phyloP scores from a whole-genome alignment of 2,797 vertebrate species.

The Silurus lanzhouensis region DNA sequence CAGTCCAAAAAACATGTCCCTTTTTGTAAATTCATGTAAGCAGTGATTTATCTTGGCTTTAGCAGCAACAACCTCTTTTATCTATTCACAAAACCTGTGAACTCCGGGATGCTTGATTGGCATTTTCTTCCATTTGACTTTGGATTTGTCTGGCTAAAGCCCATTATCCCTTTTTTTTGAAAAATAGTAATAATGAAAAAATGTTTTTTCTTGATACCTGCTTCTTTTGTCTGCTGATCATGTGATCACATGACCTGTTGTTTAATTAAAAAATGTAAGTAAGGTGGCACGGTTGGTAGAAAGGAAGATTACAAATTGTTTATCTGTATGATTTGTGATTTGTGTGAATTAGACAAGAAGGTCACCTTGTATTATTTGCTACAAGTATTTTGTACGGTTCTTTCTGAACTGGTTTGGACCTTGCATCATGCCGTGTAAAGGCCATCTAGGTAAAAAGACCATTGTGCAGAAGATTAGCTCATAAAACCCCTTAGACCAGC shows the following conservation, averaged over 20 bases:
- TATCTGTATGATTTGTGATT: constrained; percentile 4
- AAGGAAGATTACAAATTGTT: not conserved
- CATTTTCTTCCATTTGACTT: constrained; percentile 40
- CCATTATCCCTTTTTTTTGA: constrained; percentile 27
- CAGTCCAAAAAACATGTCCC: constrained; percentile 11
- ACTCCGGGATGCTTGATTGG: constrained; percentile 5
- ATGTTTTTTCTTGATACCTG: not conserved
- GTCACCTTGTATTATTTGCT: constrained; percentile 13
- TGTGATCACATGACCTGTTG: not conserved
- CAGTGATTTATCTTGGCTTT: constrained; percentile 44
- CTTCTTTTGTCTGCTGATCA: not conserved
- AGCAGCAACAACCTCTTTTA: constrained; percentile 29
- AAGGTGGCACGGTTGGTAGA: not conserved
- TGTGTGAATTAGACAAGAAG: constrained; percentile 5
- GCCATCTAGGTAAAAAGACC: constrained; percentile 10
- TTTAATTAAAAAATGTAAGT: constrained; percentile 20
- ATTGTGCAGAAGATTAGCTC: constrained; percentile 22
- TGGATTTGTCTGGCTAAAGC: constrained; percentile 35
- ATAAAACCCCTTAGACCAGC: constrained; percentile 28
- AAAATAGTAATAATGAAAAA: constrained; percentile 34
- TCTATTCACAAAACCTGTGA: constrained; percentile 39
- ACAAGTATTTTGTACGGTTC: not conserved
- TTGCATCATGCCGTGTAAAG: constrained; percentile 2
- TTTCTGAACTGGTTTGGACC: not conserved
- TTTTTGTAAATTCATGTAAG: constrained; percentile 44